Percentiles rank a stretch among this genome's conserved stretches.
phyloP scores from a whole-genome alignment of 2,797 vertebrate genomes.

The Diceros bicornis region DNA sequence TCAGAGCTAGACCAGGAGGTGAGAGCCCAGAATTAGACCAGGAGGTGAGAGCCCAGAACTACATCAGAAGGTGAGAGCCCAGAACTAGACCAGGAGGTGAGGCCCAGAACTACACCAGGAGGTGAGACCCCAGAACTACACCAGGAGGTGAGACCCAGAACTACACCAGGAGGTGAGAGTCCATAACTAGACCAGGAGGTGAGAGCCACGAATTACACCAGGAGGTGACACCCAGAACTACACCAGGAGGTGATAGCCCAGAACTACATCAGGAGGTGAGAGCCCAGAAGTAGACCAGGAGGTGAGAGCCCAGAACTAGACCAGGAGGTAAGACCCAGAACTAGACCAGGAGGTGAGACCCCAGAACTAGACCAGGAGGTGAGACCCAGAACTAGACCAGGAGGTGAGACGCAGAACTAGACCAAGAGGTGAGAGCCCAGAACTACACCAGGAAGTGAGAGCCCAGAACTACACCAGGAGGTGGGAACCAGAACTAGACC shows the following conservation, averaged over 20 bases:
- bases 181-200: neutral
- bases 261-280: neutral
- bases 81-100: neutral
- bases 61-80: neutral
- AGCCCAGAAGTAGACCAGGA: neutral
- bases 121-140: neutral
- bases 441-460: neutral
- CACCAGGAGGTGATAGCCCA: neutral
- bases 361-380: neutral
- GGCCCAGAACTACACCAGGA: neutral
- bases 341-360: neutral
- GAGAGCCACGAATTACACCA: neutral
- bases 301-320: neutral
- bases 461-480: neutral
- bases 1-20: neutral
- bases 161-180: neutral
- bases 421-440: neutral
- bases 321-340: neutral
- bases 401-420: neutral
- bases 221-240: neutral
- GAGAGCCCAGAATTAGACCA: neutral
- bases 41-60: neutral
- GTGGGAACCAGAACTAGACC: neutral
- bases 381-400: neutral
- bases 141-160: neutral